Percentiles rank a stretch among this genome's conserved stretches.
phyloP scores from a whole-genome alignment of 2,888 invertebrate genomes.

The Ophioninae sp. region DNA sequence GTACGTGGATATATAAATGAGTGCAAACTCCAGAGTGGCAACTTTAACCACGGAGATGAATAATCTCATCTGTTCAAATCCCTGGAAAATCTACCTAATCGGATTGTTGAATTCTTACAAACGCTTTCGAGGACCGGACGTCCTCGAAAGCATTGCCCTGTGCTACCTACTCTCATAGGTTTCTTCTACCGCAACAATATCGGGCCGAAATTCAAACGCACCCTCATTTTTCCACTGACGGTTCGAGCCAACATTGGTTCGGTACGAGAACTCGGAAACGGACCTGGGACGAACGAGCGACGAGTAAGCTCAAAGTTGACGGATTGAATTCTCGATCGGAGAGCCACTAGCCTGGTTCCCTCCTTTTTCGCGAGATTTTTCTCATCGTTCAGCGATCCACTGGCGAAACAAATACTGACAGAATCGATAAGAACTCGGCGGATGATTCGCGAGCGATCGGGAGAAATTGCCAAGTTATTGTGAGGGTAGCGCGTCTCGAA shows the following conservation, averaged over 20 bases:
- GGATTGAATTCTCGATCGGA: neutral
- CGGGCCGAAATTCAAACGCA: neutral
- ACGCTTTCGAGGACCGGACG: neutral
- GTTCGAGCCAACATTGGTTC: neutral
- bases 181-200: neutral
- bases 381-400: constrained; percentile 61
- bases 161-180: too few species aligned
- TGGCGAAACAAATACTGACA: constrained; percentile 72
- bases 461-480: constrained; percentile 61
- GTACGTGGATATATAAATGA: constrained; percentile 2
- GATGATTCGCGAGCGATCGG: constrained; percentile 57
- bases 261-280: neutral
- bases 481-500: neutral
- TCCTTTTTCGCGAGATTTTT: constrained; percentile 45
- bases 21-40: neutral
- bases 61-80: neutral
- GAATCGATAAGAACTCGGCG: constrained; percentile 67
- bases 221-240: neutral
- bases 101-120: neutral
- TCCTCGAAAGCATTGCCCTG: too few species aligned
- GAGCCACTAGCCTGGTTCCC: constrained; percentile 4
- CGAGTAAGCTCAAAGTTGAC: neutral
- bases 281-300: neutral
- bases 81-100: neutral
- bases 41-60: neutral